Evolutionary conservation across 2,888 invertebrate species (phyloP).

Genomic region (Tryphoninae sp.): DNA sequence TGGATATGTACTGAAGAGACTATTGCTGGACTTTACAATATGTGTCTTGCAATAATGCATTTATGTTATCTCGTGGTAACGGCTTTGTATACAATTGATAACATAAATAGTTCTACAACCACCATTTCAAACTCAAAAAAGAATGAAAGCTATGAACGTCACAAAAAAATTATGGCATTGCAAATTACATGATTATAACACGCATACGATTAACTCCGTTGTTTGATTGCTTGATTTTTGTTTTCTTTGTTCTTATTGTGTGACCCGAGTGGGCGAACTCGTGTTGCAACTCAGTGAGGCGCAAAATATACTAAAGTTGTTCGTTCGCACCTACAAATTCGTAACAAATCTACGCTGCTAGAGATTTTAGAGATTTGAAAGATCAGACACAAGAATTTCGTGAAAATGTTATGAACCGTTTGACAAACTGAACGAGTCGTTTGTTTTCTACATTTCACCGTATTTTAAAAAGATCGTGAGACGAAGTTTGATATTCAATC

Average conservation of each 20-base stretch:
- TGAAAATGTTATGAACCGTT: conserved; percentile 49
- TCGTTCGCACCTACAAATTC: conserved; percentile 25
- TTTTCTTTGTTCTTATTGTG: not conserved
- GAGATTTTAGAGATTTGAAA: conserved; percentile 25
- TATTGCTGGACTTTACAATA: not conserved
- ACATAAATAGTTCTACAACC: conserved; percentile 13
- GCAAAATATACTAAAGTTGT: not conserved
- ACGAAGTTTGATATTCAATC: conserved; percentile 2
- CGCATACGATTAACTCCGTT: conserved; percentile 53
- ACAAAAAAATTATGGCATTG: conserved; percentile 52
- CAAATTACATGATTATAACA: conserved; percentile 48
- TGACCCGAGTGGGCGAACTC: not conserved
- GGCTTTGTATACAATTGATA: conserved; percentile 6
- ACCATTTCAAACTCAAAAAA: conserved; percentile 17
- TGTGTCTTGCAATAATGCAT: conserved; percentile 6
- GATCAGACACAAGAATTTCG: conserved; percentile 20
- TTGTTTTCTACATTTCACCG: not conserved
- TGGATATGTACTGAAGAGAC: not conserved
- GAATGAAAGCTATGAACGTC: conserved; percentile 37
- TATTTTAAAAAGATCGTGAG: not conserved
- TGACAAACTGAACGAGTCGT: conserved; percentile 23
- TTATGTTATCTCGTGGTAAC: conserved; percentile 18
- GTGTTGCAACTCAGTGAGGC: not conserved
- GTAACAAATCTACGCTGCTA: conserved; percentile 55
- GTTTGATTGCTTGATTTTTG: conserved; percentile 16